phyloP scores from a whole-genome alignment of 2,113 vertebrate species.

The Hylia prasina region DNA sequence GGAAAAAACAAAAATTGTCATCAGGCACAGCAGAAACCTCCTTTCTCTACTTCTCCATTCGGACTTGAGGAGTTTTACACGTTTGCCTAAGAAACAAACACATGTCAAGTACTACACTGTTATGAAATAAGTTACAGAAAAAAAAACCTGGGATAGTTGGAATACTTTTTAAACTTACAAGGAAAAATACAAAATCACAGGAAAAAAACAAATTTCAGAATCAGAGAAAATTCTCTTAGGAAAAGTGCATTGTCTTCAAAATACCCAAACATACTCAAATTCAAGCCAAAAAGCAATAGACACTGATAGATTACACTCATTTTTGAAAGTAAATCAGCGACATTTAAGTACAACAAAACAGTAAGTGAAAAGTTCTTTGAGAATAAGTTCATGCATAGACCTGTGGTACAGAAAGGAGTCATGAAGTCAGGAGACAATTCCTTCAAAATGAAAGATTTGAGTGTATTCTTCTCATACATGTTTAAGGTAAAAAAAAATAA shows the following conservation, averaged over 20 bases:
- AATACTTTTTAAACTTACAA: constrained; percentile 8
- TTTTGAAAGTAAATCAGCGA: not conserved
- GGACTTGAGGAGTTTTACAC: constrained; percentile 73
- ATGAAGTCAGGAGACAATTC: not conserved
- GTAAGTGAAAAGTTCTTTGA: not conserved
- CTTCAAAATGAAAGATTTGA: not conserved
- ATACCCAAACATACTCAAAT: not conserved
- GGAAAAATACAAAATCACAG: not conserved
- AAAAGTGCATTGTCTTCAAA: not conserved
- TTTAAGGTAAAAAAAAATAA: not conserved
- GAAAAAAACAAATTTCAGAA: not conserved
- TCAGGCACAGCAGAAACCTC: constrained; percentile 73
- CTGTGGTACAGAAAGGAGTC: not conserved
- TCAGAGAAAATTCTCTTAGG: not conserved
- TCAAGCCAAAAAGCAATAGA: not conserved
- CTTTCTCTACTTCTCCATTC: constrained; percentile 72
- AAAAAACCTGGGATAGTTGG: constrained; percentile 22
- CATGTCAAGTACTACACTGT: constrained; percentile 68
- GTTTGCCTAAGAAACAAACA: constrained; percentile 80
- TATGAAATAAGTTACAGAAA: constrained; percentile 34
- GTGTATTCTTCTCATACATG: not conserved
- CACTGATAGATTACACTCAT: not conserved
- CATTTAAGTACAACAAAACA: not conserved
- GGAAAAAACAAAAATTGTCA: constrained; percentile 74
- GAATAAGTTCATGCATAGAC: not conserved